Evolutionary conservation across 2,113 vertebrate genomes (phyloP), one percentile per base, ranked within the genome.

Genomic region (Cyanoderma ruficeps): DNA sequence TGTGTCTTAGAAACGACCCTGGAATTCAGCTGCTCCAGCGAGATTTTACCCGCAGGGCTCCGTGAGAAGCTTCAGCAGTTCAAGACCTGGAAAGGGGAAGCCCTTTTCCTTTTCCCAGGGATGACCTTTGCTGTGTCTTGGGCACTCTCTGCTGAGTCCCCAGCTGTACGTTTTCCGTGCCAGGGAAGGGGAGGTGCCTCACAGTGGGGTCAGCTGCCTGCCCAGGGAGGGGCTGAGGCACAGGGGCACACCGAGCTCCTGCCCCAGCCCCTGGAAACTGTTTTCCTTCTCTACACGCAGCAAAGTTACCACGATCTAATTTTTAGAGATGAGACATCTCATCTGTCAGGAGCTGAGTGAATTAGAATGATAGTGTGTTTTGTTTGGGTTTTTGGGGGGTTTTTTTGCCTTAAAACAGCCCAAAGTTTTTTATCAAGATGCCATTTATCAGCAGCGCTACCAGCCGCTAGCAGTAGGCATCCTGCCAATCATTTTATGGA

Each of bases 401-500:
- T 35, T 57, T 52, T 39, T 23, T 5, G 1, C 5, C 53, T 92
- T 85, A 87, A 90, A 94, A 87, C 82, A 86, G 69, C 83, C 87
- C 89, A 39, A 96, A 96, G 82, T 96, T 97, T 96, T 92, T 92
- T 95, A 91, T 95, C 94, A 52, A 93, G 83, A 92, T 83, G 92
- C 95, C 96, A 83, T 94, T 94, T 92, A 89, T 92, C 89, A 81
- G 95, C 87, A 35, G 81, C 2, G 1, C 92, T 92, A 68, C 81
- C 35, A 90, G 87, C 74, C 39, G 18, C 86, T 28, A 17, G 80
- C 95, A 88, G 72, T 75, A 93, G 97, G 96, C 95, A 55, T 88
- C 83, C 96, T 96, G 95, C 95, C 92, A 97, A 89, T 97, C 96
- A 96, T 76, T 95, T 88, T 93, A 96, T 96, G 96, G 97, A 97